A percentile compares a stretch with the other conserved stretches of the same genome.
phyloP scores from a whole-genome alignment of 2,113 vertebrate genomes.

The Coturnix japonica region DNA sequence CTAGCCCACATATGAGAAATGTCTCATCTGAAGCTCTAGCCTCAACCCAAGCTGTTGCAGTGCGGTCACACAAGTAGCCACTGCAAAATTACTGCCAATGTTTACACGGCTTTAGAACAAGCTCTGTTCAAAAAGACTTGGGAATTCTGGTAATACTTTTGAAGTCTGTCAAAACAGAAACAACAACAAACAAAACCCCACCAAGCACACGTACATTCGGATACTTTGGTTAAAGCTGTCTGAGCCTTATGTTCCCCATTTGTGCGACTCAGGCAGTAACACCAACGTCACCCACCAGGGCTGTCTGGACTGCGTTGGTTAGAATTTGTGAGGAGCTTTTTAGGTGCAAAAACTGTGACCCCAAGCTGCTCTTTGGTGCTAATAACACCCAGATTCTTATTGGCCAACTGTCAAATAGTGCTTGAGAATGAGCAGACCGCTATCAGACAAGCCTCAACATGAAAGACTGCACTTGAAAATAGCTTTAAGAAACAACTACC shows the following conservation, averaged over 20 bases:
- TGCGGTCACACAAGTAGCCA: neutral
- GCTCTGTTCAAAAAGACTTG: neutral
- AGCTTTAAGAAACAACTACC: neutral
- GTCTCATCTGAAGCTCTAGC: neutral
- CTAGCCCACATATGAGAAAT: neutral
- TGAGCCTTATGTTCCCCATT: neutral
- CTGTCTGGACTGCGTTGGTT: neutral
- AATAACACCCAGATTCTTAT: neutral
- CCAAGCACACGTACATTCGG: neutral
- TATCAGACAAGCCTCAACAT: neutral
- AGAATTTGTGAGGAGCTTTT: neutral
- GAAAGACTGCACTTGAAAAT: neutral
- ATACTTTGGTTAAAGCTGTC: neutral
- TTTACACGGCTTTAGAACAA: neutral
- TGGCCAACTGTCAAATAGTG: neutral
- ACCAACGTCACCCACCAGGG: neutral
- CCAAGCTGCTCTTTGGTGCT: neutral
- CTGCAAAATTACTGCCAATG: neutral
- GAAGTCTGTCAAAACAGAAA: neutral
- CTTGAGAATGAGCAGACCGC: neutral
- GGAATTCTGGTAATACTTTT: neutral
- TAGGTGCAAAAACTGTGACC: neutral
- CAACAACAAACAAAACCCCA: neutral
- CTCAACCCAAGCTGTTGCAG: neutral
- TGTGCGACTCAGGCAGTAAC: neutral